Evolutionary conservation across 2,888 invertebrate species (phyloP).

Genomic region (Lasioglossum pauxillum): DNA sequence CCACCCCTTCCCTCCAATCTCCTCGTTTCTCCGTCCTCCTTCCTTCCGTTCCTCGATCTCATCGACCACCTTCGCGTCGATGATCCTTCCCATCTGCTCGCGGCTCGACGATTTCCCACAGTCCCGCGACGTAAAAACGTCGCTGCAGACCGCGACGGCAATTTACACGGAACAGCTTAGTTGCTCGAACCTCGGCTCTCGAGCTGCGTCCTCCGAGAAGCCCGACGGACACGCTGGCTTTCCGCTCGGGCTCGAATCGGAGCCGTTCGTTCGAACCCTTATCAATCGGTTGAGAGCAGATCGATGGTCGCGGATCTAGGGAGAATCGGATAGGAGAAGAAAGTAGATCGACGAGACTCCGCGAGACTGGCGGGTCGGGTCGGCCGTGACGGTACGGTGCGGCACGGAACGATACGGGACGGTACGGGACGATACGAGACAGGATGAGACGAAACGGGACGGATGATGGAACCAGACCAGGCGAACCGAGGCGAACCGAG

Average conservation of each 20-base stretch:
- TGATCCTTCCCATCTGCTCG: conserved; percentile 61
- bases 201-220: not conserved
- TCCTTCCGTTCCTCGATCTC: not conserved
- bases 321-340: not conserved
- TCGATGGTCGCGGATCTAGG: not conserved
- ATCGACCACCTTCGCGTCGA: conserved; percentile 55
- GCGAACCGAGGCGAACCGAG: not conserved
- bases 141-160: not conserved
- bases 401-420: not conserved
- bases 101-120: conserved; percentile 44
- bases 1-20: conserved; percentile 26
- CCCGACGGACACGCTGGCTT: not conserved
- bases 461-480: not conserved
- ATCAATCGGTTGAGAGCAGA: not conserved
- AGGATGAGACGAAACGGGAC: not conserved
- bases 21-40: conserved; percentile 28
- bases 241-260: not conserved
- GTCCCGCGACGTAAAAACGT: conserved; percentile 2
- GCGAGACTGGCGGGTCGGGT: not conserved
- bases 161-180: not conserved
- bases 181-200: not conserved
- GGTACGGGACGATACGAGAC: not conserved
- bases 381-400: not conserved
- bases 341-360: not conserved
- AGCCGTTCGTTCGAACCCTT: not conserved